These are phyloP conservation scores for Neosilurus mollespiculum DNA, from an alignment of 2,797 vertebrate species.

Conservation along the genomic window DNA sequence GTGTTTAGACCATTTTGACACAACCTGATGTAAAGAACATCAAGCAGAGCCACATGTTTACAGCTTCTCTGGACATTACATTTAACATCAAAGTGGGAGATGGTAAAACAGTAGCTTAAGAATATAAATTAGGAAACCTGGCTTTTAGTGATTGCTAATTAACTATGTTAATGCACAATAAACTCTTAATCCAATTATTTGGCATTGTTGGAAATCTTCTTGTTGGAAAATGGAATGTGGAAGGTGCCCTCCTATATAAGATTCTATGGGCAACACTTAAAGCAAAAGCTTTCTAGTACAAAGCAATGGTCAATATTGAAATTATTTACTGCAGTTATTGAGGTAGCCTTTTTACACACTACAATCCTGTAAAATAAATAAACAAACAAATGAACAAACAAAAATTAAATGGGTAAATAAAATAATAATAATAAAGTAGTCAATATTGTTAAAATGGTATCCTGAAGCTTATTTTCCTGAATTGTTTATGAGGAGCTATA, in stretches of 20 bases:
- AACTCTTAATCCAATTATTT: background rate
- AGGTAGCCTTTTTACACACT: too few relatives aligned
- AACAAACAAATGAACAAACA: too few relatives aligned
- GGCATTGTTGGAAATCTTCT: background rate
- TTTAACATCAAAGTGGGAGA: slow-evolving; percentile 14
- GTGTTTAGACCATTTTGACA: slow-evolving; percentile 38
- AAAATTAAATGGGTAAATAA: too few relatives aligned
- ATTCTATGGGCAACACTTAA: background rate
- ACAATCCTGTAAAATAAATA: too few relatives aligned
- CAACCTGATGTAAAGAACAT: slow-evolving; percentile 33
- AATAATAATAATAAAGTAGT: too few relatives aligned
- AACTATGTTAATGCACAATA: background rate
- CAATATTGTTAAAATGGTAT: too few relatives aligned
- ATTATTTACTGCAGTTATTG: background rate
- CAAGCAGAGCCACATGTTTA: slow-evolving; percentile 27
- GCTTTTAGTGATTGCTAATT: background rate
- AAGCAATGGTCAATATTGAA: background rate
- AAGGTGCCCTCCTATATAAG: background rate
- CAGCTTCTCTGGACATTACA: slow-evolving; percentile 29
- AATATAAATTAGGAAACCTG: background rate
- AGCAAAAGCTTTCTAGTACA: background rate
- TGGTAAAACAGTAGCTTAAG: background rate
- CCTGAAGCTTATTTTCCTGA: background rate
- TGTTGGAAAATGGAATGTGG: background rate
- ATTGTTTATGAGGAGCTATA: too few relatives aligned